Conservation (phyloP, 2,888 invertebrate species). For the Mythimna albipuncta region DNA sequence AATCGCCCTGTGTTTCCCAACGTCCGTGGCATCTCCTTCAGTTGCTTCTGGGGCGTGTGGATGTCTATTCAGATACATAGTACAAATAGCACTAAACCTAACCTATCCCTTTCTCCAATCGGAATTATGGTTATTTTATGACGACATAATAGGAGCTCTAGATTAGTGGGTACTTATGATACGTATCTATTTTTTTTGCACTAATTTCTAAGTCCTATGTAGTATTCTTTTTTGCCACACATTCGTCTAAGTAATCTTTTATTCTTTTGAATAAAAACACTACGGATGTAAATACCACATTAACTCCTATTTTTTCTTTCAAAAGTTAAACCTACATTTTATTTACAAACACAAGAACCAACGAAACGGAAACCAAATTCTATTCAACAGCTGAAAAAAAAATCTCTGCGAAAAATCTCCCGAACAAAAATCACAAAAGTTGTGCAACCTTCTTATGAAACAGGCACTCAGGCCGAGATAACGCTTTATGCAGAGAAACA, state of each 20-base stretch:
- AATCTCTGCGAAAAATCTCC: slow-evolving; percentile 27
- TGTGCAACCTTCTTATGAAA: slow-evolving; percentile 39
- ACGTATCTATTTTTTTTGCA: no score
- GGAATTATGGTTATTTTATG: no score
- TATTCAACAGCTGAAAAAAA: slow-evolving; percentile 24
- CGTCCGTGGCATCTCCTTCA: no score
- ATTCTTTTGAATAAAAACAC: neutral
- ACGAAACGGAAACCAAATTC: slow-evolving; percentile 35
- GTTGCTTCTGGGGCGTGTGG: no score
- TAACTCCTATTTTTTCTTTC: neutral
- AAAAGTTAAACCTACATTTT: slow-evolving; percentile 14
- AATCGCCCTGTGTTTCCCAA: no score
- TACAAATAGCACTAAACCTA: no score
- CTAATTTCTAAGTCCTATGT: no score
- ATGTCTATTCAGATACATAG: no score
- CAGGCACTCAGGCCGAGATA: slow-evolving; percentile 46
- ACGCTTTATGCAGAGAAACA: slow-evolving; percentile 52
- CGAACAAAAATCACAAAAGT: slow-evolving; percentile 28
- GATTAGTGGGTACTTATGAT: neutral
- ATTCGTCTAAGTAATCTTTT: neutral
- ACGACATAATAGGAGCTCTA: no score
- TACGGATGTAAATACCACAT: neutral
- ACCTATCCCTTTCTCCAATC: no score
- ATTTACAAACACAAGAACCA: slow-evolving; percentile 22
- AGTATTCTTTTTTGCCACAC: neutral